Percentiles rank a stretch among this genome's conserved stretches.
Evolutionary conservation across 2,797 vertebrate species (phyloP).

Genomic region (Anguilla obscura): DNA sequence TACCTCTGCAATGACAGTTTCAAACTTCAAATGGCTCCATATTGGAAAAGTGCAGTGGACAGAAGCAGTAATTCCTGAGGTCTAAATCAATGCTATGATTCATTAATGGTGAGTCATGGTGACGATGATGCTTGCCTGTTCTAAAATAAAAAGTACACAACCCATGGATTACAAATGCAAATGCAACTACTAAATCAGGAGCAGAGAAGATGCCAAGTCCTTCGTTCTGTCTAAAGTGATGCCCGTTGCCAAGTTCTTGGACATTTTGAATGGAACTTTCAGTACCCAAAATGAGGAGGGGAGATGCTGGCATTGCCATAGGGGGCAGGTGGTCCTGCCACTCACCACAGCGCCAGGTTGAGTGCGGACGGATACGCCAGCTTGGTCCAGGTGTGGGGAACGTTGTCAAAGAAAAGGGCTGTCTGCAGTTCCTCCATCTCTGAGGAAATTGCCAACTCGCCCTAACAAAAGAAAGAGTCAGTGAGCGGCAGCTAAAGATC

Average conservation of each 20-base stretch:
- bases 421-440: conserved; percentile 92
- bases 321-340: conserved; percentile 59
- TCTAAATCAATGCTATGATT: neutral
- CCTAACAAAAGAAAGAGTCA: conserved; percentile 85
- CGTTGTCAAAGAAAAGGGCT: conserved; percentile 89
- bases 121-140: neutral
- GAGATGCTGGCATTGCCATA: neutral
- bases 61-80: neutral
- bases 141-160: neutral
- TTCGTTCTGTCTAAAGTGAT: neutral
- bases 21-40: neutral
- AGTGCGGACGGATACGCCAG: conserved; percentile 88
- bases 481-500: conserved; percentile 74
- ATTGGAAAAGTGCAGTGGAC: neutral
- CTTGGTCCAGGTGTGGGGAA: conserved; percentile 88
- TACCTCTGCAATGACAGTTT: neutral
- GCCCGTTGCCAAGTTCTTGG: neutral
- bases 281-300: neutral
- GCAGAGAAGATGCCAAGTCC: conserved; percentile 12
- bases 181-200: neutral
- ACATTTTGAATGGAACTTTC: neutral
- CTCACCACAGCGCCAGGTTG: conserved; percentile 79
- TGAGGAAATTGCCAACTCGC: conserved; percentile 91
- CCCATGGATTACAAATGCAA: neutral
- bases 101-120: too few relatives aligned